Conservation (phyloP, 2,113 vertebrate species). For the Bucco capensis region DNA sequence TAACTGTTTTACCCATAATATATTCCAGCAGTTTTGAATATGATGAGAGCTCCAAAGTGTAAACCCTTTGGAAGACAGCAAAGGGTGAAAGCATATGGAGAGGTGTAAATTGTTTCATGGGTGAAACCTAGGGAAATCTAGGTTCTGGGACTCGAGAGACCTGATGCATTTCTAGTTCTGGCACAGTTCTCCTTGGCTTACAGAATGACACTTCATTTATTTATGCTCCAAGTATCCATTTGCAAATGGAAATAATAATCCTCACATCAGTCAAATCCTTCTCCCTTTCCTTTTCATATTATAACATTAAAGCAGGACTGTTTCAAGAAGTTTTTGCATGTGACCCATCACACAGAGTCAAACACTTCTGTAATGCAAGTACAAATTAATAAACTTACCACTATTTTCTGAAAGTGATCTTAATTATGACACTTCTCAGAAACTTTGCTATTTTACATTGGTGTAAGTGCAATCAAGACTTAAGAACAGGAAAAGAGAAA, state of each 20-base stretch:
- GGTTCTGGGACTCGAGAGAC: background rate
- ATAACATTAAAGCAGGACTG: background rate
- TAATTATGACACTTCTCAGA: background rate
- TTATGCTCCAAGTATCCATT: background rate
- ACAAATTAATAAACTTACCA: background rate
- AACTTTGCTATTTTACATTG: background rate
- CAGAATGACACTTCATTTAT: background rate
- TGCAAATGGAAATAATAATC: background rate
- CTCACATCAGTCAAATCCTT: background rate
- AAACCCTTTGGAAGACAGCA: background rate
- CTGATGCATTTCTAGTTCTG: background rate
- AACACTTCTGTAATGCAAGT: background rate
- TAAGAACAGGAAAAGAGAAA: slow-evolving; percentile 31
- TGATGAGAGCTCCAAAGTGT: background rate
- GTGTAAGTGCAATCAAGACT: background rate
- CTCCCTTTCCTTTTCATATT: background rate
- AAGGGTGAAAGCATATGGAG: background rate
- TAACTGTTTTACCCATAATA: background rate
- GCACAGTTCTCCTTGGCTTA: background rate
- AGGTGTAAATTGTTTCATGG: background rate
- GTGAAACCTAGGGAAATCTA: background rate
- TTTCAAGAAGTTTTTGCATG: background rate
- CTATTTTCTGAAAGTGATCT: background rate
- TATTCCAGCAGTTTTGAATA: background rate
- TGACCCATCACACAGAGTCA: background rate